Base-by-base conservation (phyloP, 2,113 vertebrate genomes). In the Melanotaenia duboulayi region DNA sequence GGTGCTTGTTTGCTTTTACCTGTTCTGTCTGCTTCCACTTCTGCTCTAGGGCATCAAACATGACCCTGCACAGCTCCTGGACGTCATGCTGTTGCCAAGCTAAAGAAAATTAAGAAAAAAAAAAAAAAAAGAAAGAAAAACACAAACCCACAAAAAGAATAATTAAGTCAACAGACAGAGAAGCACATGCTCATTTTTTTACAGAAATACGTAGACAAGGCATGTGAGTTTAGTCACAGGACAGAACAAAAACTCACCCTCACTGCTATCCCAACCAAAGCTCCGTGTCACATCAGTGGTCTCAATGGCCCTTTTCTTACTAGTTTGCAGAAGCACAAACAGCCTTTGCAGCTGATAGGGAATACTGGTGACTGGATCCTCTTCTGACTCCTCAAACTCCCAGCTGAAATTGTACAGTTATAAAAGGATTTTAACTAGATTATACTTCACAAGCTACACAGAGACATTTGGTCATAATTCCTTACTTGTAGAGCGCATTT, bases 1-100 rank as follows among this genome's bases (percentile, higher is more conserved):
- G 37, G 58, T 56, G 37, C 71, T 57, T 56, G 39, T 32, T 74
- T 60, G 66, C 24, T 58, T 74, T 81, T 92, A 99, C 98, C 97
- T 99, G 98, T 81, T 98, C 97, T 0, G 98, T 99, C 92, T 98
- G 96, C 85, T 98, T 99, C 98, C 98, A 99, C 72, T 99, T 99
- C 83, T 99, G 98, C 87, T 99, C 97, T 90, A 99, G 93, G 89
- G 97, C 98, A 92, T 99, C 98, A 86, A 99, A 99, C 98, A 99
- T 99, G 89, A 99, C 98, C 89, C 98, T 95, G 86, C 98, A 99
- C 46, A 99, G 94, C 89, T 99, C 98, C 89, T 99, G 97, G n/a
- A 99, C 97, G 63, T 99, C 98, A 82, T 99, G 98, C 70, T 99
- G 98, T 87, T 99, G 98, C 98, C 98, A 99, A 4, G 98, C 98